Evolutionary conservation across 1,140 invertebrate genomes (phyloP).

Genomic region (Rhynchophorus ferrugineus): DNA sequence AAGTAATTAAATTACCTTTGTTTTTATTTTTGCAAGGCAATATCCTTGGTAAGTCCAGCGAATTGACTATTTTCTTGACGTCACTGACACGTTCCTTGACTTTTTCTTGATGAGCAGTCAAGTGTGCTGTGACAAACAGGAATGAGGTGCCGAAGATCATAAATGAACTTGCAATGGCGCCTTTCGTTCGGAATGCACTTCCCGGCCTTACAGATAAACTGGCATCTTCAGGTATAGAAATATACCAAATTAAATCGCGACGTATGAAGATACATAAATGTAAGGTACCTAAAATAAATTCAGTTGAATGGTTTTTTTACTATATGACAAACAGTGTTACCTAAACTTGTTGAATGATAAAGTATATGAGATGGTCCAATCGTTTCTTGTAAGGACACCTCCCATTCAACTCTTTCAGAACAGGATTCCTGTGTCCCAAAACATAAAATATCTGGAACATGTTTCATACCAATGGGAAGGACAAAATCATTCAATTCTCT

Average conservation of each 20-base stretch:
- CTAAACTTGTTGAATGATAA: conserved; percentile 68
- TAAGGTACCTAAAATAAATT: conserved; percentile 58
- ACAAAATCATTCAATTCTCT: conserved; percentile 82
- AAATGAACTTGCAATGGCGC: conserved; percentile 81
- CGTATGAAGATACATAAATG: conserved; percentile 80
- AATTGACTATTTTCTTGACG: conserved; percentile 75
- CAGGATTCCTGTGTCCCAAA: conserved; percentile 90
- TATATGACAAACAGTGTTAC: conserved; percentile 34
- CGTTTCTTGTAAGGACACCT: conserved; percentile 83
- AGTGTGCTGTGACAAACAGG: conserved; percentile 87
- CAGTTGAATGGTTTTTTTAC: conserved; percentile 1
- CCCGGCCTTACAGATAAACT: conserved; percentile 79
- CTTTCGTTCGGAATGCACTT: conserved; percentile 85
- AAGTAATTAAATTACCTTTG: conserved; percentile 59
- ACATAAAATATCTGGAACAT: conserved; percentile 83
- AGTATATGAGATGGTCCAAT: conserved; percentile 84
- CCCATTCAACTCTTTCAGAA: conserved; percentile 81
- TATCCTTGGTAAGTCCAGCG: conserved; percentile 78
- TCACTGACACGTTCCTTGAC: conserved; percentile 80
- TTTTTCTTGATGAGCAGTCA: conserved; percentile 84
- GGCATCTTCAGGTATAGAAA: conserved; percentile 81
- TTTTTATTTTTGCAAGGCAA: conserved; percentile 66
- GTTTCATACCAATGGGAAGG: conserved; percentile 71
- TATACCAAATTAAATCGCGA: conserved; percentile 90
- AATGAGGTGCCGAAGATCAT: conserved; percentile 89